A percentile compares a stretch with the other conserved stretches of the same genome.
Conservation (phyloP, 2,113 vertebrate genomes). For the Aegypius monachus region DNA sequence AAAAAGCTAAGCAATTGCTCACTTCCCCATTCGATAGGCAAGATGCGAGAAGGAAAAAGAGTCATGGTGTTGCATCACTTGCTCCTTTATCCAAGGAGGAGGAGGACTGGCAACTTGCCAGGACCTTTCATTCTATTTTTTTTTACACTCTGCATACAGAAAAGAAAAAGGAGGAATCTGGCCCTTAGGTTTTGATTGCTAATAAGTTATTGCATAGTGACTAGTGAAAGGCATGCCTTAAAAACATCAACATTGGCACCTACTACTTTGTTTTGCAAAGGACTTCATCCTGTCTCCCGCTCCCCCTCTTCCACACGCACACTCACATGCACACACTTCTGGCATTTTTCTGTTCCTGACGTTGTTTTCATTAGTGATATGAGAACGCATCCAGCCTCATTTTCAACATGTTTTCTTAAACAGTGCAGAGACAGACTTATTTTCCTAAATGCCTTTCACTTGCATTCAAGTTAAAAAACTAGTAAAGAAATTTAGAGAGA, state of each 20-base stretch:
- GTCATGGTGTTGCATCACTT: background rate
- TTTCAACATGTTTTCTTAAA: background rate
- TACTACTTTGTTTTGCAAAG: constrained; percentile 20
- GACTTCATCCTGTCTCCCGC: background rate
- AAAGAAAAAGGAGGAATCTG: background rate
- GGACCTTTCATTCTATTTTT: background rate
- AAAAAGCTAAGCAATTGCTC: background rate
- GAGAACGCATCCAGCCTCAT: background rate
- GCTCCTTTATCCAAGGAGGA: background rate
- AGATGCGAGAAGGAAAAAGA: background rate
- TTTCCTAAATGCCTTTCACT: background rate
- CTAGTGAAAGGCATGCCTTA: background rate
- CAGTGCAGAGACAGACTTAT: background rate
- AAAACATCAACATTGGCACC: background rate
- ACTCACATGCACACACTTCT: background rate
- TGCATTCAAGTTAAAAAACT: background rate
- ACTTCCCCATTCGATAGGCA: background rate
- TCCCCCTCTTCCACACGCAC: background rate
- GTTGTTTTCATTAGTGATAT: background rate
- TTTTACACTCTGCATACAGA: background rate
- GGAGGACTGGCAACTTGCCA: background rate
- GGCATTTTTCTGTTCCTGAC: background rate
- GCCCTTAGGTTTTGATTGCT: background rate
- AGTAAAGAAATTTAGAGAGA: background rate
- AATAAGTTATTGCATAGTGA: background rate